Percentiles rank a stretch among this genome's conserved stretches.
Conservation (phyloP, 1,140 invertebrate genomes). For the Chlorops oryzae region DNA sequence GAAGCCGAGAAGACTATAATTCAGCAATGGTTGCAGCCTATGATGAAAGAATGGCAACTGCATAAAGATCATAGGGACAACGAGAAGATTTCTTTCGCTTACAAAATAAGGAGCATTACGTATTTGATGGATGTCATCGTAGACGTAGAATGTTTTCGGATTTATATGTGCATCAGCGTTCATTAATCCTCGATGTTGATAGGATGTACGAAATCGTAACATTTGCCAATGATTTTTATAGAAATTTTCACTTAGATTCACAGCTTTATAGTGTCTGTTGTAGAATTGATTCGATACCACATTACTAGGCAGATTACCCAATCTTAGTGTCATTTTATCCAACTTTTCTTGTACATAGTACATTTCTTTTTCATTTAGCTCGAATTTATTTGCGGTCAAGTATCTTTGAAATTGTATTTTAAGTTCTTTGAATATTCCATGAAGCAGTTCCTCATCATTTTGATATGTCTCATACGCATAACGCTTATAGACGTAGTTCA, state of each 20-base stretch:
- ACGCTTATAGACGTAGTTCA: slow-evolving; percentile 28
- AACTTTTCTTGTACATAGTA: slow-evolving; percentile 24
- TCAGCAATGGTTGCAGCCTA: slow-evolving; percentile 23
- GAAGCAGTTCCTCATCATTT: slow-evolving; percentile 3
- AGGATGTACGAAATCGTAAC: slow-evolving; percentile 19
- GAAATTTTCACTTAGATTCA: slow-evolving; percentile 15
- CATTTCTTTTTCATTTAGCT: slow-evolving; percentile 13
- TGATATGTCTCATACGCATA: background rate
- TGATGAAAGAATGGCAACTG: slow-evolving; percentile 30
- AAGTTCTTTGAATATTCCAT: slow-evolving; percentile 15
- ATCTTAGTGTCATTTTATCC: slow-evolving; percentile 16
- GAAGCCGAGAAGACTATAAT: slow-evolving; percentile 26
- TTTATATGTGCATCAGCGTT: slow-evolving; percentile 9
- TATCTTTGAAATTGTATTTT: slow-evolving; percentile 18
- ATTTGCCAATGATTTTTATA: slow-evolving; percentile 19
- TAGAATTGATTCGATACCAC: no score
- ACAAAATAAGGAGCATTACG: slow-evolving; percentile 35
- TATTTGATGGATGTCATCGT: slow-evolving; percentile 27
- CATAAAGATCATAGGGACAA: slow-evolving; percentile 27
- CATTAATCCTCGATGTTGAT: slow-evolving; percentile 23
- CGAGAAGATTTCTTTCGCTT: slow-evolving; percentile 29
- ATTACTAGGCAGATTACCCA: slow-evolving; percentile 27
- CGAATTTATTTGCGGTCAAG: slow-evolving; percentile 23
- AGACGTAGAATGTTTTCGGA: slow-evolving; percentile 27
- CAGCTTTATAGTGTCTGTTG: no score